Evolutionary conservation across 2,797 vertebrate species (phyloP).

Genomic region (Sarcoramphus papa): DNA sequence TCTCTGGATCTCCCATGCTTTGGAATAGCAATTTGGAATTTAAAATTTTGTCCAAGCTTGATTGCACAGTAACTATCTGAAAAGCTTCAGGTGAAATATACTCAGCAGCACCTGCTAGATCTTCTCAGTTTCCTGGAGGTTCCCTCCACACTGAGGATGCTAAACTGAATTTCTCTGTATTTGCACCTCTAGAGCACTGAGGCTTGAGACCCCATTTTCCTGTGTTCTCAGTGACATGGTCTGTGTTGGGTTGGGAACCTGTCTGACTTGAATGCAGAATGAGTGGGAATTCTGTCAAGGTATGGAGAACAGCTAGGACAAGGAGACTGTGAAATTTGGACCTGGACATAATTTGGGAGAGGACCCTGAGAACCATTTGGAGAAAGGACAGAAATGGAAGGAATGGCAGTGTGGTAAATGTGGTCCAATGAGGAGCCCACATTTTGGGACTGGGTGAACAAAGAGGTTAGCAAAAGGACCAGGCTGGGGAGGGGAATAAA

Average conservation of each 20-base stretch:
- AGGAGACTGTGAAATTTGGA: neutral
- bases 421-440: neutral
- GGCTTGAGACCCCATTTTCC: neutral
- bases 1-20: neutral
- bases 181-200: neutral
- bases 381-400: neutral
- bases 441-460: neutral
- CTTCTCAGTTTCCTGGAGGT: neutral
- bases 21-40: neutral
- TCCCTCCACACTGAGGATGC: neutral
- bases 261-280: neutral
- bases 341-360: neutral
- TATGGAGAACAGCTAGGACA: neutral
- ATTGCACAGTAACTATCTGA: neutral
- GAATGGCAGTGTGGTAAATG: neutral
- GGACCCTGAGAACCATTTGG: neutral
- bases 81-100: neutral
- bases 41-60: neutral
- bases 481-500: neutral
- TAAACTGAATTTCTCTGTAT: neutral
- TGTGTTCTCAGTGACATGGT: neutral
- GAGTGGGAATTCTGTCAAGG: neutral
- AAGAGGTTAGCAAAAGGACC: neutral
- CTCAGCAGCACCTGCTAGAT: neutral
- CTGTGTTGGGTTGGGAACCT: neutral